These are phyloP conservation scores for Etheostoma perlongum DNA, from an alignment of 2,797 vertebrate species.

Conservation along the genomic window DNA sequence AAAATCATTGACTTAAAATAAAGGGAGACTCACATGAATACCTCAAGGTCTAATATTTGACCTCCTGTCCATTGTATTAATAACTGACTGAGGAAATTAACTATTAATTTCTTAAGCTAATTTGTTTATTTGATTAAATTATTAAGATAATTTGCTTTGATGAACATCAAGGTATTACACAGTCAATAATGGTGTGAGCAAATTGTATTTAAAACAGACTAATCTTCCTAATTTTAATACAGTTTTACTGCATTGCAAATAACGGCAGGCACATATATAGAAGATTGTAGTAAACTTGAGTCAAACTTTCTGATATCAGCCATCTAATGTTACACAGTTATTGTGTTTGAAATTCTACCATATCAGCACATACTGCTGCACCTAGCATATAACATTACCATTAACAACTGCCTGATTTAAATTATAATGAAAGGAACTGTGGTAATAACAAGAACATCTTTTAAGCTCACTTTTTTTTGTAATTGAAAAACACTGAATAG, in stretches of 20 bases:
- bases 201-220: not conserved
- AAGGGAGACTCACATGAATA: too few species aligned
- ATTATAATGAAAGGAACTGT: not conserved
- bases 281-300: too few species aligned
- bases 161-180: not conserved
- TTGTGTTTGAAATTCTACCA: not conserved
- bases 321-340: not conserved
- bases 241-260: not conserved
- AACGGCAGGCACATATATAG: not conserved
- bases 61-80: not conserved
- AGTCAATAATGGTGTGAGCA: not conserved
- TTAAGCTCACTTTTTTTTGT: not conserved
- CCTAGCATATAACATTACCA: not conserved
- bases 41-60: not conserved
- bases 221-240: not conserved
- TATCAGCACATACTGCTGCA: not conserved
- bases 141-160: not conserved
- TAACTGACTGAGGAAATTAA: not conserved
- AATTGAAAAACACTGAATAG: not conserved
- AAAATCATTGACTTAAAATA: too few species aligned
- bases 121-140: too few species aligned
- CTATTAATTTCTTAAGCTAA: fast-evolving
- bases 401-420: too few species aligned
- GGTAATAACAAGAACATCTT: too few species aligned
- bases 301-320: too few species aligned